Base-by-base conservation (phyloP, 2,113 vertebrate genomes). In the Candoia aspera region DNA sequence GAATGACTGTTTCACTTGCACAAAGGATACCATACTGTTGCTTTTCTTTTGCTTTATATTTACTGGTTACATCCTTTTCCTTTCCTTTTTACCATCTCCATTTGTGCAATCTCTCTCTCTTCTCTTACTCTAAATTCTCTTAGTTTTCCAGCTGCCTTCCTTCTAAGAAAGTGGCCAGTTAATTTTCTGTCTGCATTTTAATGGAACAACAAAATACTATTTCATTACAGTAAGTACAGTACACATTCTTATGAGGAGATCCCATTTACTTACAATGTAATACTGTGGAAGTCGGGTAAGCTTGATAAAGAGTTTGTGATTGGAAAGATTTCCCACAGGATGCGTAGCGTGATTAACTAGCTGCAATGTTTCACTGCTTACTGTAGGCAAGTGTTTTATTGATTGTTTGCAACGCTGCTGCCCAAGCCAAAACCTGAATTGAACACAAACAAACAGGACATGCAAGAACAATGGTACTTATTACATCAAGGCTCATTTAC, bases 361-460 rank as follows among this genome's bases (percentile, higher is more conserved):
- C 92, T 99, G 98, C 86, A 99, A 98, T 87, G 98, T 97, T 95
- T 99, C 98, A 89, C 97, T 98, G 95, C 98, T 99, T 94, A 99
- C 98, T 24, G 99, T 99, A 94, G 99, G 99, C 92, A 99, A 98
- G 97, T 99, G 99, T 94, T 99, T 99, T 97, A 99, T 99, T n/a
- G 99, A 99, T 95, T 99, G 99, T 86, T 98, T 98, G 97, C 98
- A 99, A 87, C 99, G 98, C 91, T 99, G 99, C 95, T 99, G 98
- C 94, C 99, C 99, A 96, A 99, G 98, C 99, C 99, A 99, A 97
- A 99, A 99, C 98, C 99, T 99, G 96, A 93, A 92, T 96, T 95
- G 89, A 95, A 97, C 95, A 97, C 46, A 97, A 94, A 4, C 96
- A 17, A 94, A 92, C 19, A 83, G n/a, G 26, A 90, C 53, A 94